Evolutionary conservation across 2,113 vertebrate genomes (phyloP).

Genomic region (Istiophorus platypterus): DNA sequence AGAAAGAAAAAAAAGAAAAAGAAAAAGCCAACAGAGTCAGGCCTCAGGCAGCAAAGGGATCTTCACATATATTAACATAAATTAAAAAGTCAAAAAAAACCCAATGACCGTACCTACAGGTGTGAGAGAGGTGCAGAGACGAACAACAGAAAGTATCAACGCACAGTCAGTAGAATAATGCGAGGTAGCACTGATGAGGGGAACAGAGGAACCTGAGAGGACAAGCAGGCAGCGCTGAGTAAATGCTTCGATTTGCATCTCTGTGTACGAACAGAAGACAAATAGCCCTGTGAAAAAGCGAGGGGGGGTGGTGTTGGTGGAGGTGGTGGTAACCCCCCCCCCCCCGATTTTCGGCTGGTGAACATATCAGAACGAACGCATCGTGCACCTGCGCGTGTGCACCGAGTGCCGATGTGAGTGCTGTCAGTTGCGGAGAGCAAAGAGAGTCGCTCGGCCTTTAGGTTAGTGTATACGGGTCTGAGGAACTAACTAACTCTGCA

Average conservation of each 20-base stretch:
- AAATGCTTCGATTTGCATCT: conserved; percentile 70
- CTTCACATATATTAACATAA: conserved; percentile 24
- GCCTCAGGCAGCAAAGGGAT: conserved; percentile 10
- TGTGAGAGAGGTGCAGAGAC: conserved; percentile 31
- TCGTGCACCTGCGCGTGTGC: conserved; percentile 28
- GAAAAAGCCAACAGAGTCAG: conserved; percentile 34
- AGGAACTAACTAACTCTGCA: conserved; percentile 58
- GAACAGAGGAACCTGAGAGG: conserved; percentile 66
- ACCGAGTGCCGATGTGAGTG: conserved; percentile 41
- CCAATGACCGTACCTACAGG: conserved; percentile 36
- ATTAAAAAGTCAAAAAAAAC: conserved; percentile 23
- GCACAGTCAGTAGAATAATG: conserved; percentile 52
- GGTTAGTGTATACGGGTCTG: conserved; percentile 80
- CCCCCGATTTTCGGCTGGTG: conserved; percentile 69
- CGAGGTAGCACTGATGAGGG: conserved; percentile 68
- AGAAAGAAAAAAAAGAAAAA: too few relatives aligned
- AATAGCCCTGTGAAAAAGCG: conserved; percentile 65
- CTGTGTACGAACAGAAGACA: conserved; percentile 65
- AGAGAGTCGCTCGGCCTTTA: conserved; percentile 40
- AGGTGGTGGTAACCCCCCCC: too few relatives aligned
- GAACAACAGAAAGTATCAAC: conserved; percentile 9
- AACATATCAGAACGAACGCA: conserved; percentile 62
- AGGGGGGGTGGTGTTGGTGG: too few relatives aligned
- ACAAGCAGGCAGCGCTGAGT: conserved; percentile 65
- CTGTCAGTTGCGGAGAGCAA: conserved; percentile 41